These are phyloP conservation scores for Tonatia bakeri DNA, from an alignment of 2,113 vertebrate genomes.

Conservation along the genomic window DNA sequence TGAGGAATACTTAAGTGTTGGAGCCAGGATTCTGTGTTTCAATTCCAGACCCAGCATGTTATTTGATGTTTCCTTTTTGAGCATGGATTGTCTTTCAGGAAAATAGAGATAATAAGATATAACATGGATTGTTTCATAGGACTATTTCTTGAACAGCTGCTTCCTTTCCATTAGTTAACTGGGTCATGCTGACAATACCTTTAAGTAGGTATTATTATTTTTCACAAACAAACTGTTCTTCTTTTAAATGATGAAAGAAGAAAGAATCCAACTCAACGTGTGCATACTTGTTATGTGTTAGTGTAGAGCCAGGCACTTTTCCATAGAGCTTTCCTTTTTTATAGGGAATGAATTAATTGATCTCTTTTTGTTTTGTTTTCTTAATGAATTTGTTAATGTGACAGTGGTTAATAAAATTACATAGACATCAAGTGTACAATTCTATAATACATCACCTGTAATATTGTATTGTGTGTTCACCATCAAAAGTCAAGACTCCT, in stretches of 20 bases:
- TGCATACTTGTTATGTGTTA: not conserved
- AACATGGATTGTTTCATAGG: not conserved
- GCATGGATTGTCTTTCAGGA: not conserved
- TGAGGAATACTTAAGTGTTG: not conserved
- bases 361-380: not conserved
- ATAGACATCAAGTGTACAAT: too few species aligned
- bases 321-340: not conserved
- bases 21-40: not conserved
- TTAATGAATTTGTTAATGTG: too few species aligned
- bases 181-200: not conserved
- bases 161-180: not conserved
- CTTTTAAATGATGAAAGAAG: not conserved
- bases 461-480: too few species aligned
- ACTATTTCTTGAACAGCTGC: rapidly evolving
- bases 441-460: too few species aligned
- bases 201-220: not conserved
- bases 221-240: not conserved
- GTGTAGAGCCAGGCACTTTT: rapidly evolving
- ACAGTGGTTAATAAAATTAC: too few species aligned
- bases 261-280: not conserved
- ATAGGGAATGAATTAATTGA: not conserved
- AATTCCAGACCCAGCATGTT: not conserved
- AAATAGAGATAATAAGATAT: not conserved
- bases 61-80: not conserved
- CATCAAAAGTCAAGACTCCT: too few species aligned